Percentiles rank a stretch among this genome's conserved stretches.
These are phyloP conservation scores for Tautogolabrus adspersus DNA, from an alignment of 2,113 vertebrate genomes.

Conservation along the genomic window DNA sequence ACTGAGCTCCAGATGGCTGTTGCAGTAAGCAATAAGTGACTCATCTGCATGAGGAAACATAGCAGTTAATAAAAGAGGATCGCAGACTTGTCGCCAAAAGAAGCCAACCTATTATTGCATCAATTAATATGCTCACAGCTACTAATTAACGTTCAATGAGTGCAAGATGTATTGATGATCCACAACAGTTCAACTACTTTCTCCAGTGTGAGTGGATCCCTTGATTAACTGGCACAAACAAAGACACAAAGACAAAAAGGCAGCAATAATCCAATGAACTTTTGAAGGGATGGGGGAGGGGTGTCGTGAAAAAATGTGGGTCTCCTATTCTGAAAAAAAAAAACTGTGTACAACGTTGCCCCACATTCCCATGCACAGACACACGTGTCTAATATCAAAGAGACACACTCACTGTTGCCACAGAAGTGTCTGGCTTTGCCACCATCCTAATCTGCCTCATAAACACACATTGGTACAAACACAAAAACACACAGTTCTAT, in stretches of 20 bases:
- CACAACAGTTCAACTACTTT: background rate
- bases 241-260: constrained; percentile 30
- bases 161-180: background rate
- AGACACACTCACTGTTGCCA: constrained; percentile 32
- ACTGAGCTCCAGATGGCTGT: constrained; percentile 39
- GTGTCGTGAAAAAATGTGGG: constrained; percentile 37
- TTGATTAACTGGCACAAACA: constrained; percentile 46
- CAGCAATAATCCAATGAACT: constrained; percentile 52
- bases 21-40: constrained; percentile 36
- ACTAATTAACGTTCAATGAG: background rate
- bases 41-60: constrained; percentile 38
- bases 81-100: background rate
- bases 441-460: constrained; percentile 67
- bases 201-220: background rate
- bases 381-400: constrained; percentile 53
- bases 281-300: constrained; percentile 28
- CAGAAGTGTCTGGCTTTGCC: constrained; percentile 44
- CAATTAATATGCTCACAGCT: background rate
- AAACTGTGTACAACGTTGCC: constrained; percentile 33
- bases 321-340: constrained; percentile 25
- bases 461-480: constrained; percentile 49
- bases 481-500: constrained; percentile 50
- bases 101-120: constrained; percentile 14
- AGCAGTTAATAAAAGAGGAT: constrained; percentile 15
- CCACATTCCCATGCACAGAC: constrained; percentile 61